Evolutionary conservation across 2,888 invertebrate genomes (phyloP).

Genomic region (Drosophila tanythrix): DNA sequence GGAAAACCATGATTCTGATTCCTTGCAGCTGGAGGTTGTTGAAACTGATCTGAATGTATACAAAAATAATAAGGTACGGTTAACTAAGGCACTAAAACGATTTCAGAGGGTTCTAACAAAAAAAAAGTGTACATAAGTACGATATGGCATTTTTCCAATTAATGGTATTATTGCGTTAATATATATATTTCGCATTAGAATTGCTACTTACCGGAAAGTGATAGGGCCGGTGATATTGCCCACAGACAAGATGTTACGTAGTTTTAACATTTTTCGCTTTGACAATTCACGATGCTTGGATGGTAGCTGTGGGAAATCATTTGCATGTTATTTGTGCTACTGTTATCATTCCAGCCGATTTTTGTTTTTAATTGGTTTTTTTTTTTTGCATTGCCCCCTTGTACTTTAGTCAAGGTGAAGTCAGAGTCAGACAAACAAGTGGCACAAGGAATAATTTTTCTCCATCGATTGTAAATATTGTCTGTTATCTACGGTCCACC

Average conservation of each 20-base stretch:
- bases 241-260: conserved; percentile 68
- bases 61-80: neutral
- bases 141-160: neutral
- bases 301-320: conserved; percentile 58
- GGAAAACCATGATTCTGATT: conserved; percentile 92
- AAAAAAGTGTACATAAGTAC: neutral
- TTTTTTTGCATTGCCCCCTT: conserved; percentile 52
- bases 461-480: conserved; percentile 27
- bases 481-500: neutral
- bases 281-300: conserved; percentile 28
- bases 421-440: conserved; percentile 68
- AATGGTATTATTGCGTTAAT: neutral
- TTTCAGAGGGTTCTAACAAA: neutral
- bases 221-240: conserved; percentile 42
- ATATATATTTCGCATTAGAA: neutral
- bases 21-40: conserved; percentile 67
- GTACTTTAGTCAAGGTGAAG: conserved; percentile 78
- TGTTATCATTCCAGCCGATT: conserved; percentile 37
- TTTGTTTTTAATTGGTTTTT: conserved; percentile 31
- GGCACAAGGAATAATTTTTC: conserved; percentile 32
- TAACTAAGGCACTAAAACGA: neutral
- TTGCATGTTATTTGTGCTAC: conserved; percentile 47
- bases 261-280: conserved; percentile 62
- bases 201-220: conserved; percentile 56
- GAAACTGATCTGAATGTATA: conserved; percentile 67